Evolutionary conservation across 2,797 vertebrate species (phyloP).

Genomic region (Chelmon rostratus): DNA sequence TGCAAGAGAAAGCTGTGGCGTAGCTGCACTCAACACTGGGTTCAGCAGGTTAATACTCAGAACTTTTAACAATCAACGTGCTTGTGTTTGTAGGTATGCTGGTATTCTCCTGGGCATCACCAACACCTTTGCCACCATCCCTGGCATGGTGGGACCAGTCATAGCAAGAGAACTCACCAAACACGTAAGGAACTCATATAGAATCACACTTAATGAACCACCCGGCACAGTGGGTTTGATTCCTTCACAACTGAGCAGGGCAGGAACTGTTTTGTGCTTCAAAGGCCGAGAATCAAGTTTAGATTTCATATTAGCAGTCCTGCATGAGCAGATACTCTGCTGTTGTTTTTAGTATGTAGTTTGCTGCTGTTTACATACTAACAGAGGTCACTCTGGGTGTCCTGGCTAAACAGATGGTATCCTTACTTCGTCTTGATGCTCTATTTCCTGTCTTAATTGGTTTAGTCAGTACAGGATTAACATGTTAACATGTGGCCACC

Average conservation of each 20-base stretch:
- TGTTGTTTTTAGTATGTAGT: neutral
- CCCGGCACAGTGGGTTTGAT: neutral
- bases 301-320: neutral
- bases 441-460: constrained; percentile 42
- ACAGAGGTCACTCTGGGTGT: constrained; percentile 10
- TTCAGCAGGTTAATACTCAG: neutral
- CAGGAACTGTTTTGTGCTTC: no score
- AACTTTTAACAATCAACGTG: neutral
- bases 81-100: constrained; percentile 88
- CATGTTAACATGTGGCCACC: constrained; percentile 29
- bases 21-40: neutral
- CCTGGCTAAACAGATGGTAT: constrained; percentile 22
- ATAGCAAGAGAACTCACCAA: constrained; percentile 92
- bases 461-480: constrained; percentile 51
- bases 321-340: neutral
- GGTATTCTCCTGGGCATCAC: constrained; percentile 98
- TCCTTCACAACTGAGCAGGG: neutral
- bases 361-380: neutral
- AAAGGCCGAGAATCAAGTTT: no score
- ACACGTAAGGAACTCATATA: constrained; percentile 86
- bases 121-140: constrained; percentile 97
- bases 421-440: constrained; percentile 13
- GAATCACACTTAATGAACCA: neutral
- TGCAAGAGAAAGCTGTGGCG: neutral
- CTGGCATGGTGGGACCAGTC: constrained; percentile 97